Conservation (phyloP, 1,140 invertebrate genomes). For the Drosophila kanapiae region DNA sequence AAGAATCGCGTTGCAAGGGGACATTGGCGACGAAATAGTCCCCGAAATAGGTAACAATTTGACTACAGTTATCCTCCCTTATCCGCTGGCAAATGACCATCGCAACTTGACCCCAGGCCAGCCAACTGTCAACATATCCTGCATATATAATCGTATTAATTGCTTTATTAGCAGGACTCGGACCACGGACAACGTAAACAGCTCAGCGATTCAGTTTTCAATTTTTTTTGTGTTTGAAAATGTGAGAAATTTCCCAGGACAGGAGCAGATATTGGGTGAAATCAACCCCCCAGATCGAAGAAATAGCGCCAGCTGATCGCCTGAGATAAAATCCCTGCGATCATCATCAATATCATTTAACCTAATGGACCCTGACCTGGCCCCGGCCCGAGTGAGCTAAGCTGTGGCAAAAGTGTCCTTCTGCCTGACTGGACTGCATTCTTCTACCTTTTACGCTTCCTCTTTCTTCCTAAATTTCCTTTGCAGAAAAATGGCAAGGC, state of each 20-base stretch:
- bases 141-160: constrained; percentile 80
- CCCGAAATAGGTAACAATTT: constrained; percentile 14
- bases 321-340: constrained; percentile 18
- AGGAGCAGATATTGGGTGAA: constrained; percentile 13
- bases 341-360: constrained; percentile 84
- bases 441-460: constrained; percentile 8
- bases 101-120: constrained; percentile 69
- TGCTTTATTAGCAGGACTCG: constrained; percentile 66
- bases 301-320: constrained; percentile 64
- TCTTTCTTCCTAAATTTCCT: constrained; percentile 63
- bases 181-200: constrained; percentile 58
- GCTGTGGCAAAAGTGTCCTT: constrained; percentile 81
- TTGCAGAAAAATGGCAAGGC: constrained; percentile 52
- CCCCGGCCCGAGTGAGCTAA: constrained; percentile 71
- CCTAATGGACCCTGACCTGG: constrained; percentile 81
- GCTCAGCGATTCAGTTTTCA: constrained; percentile 48
- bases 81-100: constrained; percentile 56
- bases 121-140: constrained; percentile 65
- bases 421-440: constrained; percentile 61
- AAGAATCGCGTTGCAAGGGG: constrained; percentile 28
- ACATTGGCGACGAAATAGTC: constrained; percentile 17
- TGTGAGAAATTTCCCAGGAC: constrained; percentile 64
- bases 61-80: constrained; percentile 19
- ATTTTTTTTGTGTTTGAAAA: constrained; percentile 51
- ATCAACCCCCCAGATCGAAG: constrained; percentile 45